Conservation (phyloP, 2,888 invertebrate species). For the Charanyca ferruginea region DNA sequence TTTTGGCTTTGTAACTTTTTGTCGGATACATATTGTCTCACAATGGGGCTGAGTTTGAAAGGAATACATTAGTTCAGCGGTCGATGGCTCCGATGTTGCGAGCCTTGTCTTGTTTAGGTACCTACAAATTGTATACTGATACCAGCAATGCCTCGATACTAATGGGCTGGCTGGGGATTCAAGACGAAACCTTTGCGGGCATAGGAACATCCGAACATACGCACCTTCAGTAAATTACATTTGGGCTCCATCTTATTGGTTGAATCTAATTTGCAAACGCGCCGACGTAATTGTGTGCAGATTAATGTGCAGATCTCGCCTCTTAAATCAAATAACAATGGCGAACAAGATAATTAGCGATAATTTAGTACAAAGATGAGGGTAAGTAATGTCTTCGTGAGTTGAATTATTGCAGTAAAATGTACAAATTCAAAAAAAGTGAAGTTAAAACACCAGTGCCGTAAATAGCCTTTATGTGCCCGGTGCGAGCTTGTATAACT, state of each 20-base stretch:
- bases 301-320: constrained; percentile 54
- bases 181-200: constrained; percentile 45
- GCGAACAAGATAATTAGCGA: constrained; percentile 53
- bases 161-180: constrained; percentile 27
- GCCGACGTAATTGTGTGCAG: constrained; percentile 50
- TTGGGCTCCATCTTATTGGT: constrained; percentile 49
- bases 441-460: not conserved
- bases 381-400: constrained; percentile 22
- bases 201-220: constrained; percentile 29
- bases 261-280: constrained; percentile 60
- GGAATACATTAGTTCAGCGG: constrained; percentile 85
- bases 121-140: constrained; percentile 66
- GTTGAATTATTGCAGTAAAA: constrained; percentile 46
- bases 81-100: constrained; percentile 73
- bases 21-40: constrained; percentile 82
- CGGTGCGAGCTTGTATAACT: too few species aligned
- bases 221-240: constrained; percentile 50
- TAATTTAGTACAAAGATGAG: constrained; percentile 55
- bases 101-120: constrained; percentile 60
- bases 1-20: constrained; percentile 83
- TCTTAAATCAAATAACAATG: constrained; percentile 59
- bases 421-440: constrained; percentile 6
- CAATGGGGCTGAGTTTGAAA: constrained; percentile 83
- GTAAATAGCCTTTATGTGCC: too few species aligned
- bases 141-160: constrained; percentile 37